phyloP scores from a whole-genome alignment of 2,797 vertebrate genomes.

The Myotis daubentonii region DNA sequence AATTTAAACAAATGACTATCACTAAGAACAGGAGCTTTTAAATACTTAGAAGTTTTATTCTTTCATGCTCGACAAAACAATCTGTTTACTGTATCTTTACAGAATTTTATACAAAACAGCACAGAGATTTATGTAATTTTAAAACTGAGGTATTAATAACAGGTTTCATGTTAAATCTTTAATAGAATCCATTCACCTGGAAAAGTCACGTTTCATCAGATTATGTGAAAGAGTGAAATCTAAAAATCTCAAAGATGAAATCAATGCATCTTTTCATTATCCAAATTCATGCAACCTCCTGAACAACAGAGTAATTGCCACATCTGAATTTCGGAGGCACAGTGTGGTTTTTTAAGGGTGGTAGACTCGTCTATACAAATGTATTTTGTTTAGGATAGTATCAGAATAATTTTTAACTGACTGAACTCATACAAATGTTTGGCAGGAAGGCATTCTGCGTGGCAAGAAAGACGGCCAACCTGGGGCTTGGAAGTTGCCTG shows the following conservation, averaged over 20 bases:
- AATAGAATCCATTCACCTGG: not conserved
- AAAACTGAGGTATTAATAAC: not conserved
- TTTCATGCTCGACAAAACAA: conserved; percentile 47
- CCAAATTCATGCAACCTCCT: conserved; percentile 16
- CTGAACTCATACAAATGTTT: not conserved
- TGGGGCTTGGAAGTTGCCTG: not conserved
- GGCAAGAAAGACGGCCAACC: not conserved
- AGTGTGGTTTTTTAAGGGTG: not conserved
- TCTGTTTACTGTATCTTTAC: not conserved
- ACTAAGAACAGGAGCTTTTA: not conserved
- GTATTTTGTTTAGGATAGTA: conserved; percentile 21
- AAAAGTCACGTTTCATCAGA: conserved; percentile 11
- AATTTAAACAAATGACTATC: not conserved
- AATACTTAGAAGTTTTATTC: not conserved
- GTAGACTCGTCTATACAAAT: not conserved
- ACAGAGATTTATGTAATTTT: not conserved
- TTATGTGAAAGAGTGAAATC: conserved; percentile 17
- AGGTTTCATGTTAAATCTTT: conserved; percentile 5
- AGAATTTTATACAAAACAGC: conserved; percentile 30
- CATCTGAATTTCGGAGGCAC: conserved; percentile 6
- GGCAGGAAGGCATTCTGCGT: conserved; percentile 24
- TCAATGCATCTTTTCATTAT: not conserved
- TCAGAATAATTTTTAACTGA: conserved; percentile 50
- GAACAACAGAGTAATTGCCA: not conserved
- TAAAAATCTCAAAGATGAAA: conserved; percentile 11